These are phyloP conservation scores for Pituophis catenifer DNA, from an alignment of 2,113 vertebrate genomes.

Conservation along the genomic window DNA sequence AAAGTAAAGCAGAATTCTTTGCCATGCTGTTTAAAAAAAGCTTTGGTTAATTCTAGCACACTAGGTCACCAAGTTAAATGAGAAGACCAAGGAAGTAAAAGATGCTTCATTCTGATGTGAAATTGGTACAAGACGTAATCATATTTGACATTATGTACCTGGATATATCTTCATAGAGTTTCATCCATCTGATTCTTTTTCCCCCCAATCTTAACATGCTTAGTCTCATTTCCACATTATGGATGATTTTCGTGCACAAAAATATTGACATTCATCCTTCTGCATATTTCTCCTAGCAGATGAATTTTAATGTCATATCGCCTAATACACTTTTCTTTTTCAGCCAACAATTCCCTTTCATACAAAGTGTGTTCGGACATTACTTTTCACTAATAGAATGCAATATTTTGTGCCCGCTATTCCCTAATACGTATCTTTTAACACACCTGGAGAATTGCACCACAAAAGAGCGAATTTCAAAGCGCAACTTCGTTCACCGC, in stretches of 20 bases:
- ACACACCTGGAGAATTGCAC: not conserved
- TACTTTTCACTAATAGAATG: not conserved
- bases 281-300: not conserved
- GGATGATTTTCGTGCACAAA: not conserved
- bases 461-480: not conserved
- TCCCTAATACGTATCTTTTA: not conserved
- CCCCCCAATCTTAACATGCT: not conserved
- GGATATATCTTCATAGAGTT: not conserved
- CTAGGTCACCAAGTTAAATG: constrained; percentile 42
- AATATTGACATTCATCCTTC: not conserved
- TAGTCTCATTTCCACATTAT: not conserved
- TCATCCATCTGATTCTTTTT: not conserved
- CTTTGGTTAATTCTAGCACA: constrained; percentile 45
- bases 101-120: not conserved
- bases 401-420: not conserved
- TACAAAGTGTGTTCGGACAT: not conserved
- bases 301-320: not conserved
- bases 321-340: not conserved
- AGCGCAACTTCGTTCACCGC: not conserved
- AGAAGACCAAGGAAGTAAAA: constrained; percentile 24
- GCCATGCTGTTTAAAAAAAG: constrained; percentile 39
- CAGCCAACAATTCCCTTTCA: not conserved
- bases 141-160: not conserved
- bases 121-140: not conserved
- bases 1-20: not conserved